Evolutionary conservation across 1,140 invertebrate genomes (phyloP), one percentile per base, ranked within the genome.

Genomic region (Aradophagus sp.): DNA sequence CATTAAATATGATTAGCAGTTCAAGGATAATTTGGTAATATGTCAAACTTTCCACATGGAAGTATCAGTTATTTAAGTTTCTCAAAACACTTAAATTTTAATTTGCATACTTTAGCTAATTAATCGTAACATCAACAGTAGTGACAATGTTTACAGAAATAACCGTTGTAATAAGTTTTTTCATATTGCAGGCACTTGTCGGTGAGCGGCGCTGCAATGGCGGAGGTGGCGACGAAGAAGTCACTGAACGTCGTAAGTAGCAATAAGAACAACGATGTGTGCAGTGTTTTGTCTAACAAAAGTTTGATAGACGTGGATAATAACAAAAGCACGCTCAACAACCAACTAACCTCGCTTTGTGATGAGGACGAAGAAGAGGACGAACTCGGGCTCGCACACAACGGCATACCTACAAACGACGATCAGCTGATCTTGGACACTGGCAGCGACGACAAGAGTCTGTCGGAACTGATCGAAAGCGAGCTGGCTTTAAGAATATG

Each of bases 271-370:
- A 82, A 55, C 76, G 79, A 80, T 66, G 82, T 84, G 78, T 86
- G 84, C 77, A 76, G 79, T 85, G 83, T 84, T 77, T 79, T 81
- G 16, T 84, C 83, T 84, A 85, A 85, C 82, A 85, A 84, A 61
- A 82, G 81, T 81, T 80, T 84, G 79, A 83, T 83, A 75, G 81
- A 84, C 65, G 75, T 83, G 77, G 83, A 77, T 36, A 74, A 83
- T 80, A 81, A 82, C 66, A 74, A 80, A 83, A 85, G 79, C 73
- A 66, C 80, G 74, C 75, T 75, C 62, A 85, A 82, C 77, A 80
- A 82, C 27, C 78, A 82, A 77, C 75, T 84, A 81, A 80, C 83
- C 61, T 76, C 78, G 19, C 66, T 83, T 42, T 81, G 80, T 70
- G 82, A 81, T 31, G 78, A 79, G 42, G 77, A 82, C 45, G 79